Percentiles rank a stretch among this genome's conserved stretches.
phyloP scores from a whole-genome alignment of 2,113 vertebrate species.

The Dolichotis patagonum region DNA sequence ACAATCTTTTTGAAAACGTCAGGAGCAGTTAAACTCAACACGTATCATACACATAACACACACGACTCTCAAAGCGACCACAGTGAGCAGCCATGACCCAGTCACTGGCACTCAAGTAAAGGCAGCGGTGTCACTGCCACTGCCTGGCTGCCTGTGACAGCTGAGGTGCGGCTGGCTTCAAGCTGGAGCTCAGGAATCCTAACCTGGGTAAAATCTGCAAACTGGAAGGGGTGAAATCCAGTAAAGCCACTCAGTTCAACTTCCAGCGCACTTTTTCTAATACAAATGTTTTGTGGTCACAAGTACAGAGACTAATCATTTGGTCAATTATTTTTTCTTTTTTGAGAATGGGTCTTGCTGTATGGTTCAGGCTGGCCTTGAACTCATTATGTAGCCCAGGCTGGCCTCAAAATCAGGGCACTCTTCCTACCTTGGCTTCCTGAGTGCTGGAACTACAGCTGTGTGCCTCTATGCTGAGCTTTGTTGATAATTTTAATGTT shows the following conservation, averaged over 20 bases:
- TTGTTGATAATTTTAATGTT: constrained; percentile 5
- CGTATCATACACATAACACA: neutral
- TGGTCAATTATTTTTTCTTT: neutral
- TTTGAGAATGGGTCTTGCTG: neutral
- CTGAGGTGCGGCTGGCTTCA: neutral
- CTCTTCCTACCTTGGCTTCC: neutral
- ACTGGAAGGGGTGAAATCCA: neutral
- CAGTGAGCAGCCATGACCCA: neutral
- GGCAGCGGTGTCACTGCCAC: neutral
- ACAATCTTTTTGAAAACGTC: constrained; percentile 40
- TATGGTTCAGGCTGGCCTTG: too few relatives aligned
- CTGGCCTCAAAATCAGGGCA: neutral
- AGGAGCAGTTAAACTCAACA: constrained; percentile 40
- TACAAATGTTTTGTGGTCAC: neutral
- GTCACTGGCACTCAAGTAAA: neutral
- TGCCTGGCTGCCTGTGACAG: neutral
- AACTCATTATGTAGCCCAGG: too few relatives aligned
- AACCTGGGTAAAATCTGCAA: neutral
- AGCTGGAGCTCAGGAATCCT: neutral
- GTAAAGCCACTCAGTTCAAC: neutral
- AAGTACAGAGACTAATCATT: neutral
- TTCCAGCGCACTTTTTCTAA: neutral
- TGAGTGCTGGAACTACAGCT: neutral
- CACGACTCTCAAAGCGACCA: neutral
- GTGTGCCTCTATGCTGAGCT: neutral